phyloP scores from a whole-genome alignment of 2,888 invertebrate genomes.

The Serrognathus titanus region DNA sequence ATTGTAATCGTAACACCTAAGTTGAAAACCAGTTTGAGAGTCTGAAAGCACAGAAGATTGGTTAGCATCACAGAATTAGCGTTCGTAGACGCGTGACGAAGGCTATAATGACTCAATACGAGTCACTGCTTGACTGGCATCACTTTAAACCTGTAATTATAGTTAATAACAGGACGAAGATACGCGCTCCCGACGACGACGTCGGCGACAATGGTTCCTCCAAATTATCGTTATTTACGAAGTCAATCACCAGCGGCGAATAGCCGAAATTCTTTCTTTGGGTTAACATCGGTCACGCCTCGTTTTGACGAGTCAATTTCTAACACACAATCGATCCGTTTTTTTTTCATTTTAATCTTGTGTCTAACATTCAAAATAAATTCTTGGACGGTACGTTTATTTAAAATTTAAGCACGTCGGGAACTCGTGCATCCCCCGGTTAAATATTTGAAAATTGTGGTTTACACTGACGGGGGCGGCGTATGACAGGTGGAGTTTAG shows the following conservation, averaged over 20 bases:
- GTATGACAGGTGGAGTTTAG: conserved; percentile 16
- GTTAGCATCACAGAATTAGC: conserved; percentile 2
- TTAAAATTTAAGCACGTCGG: too few species aligned
- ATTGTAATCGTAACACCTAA: too few species aligned
- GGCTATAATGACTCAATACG: conserved; percentile 8
- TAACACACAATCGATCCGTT: too few species aligned
- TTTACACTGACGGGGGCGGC: conserved; percentile 10
- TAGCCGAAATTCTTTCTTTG: not conserved
- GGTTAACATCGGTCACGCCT: too few species aligned
- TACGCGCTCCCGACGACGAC: not conserved
- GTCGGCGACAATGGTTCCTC: not conserved
- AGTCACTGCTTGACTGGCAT: not conserved
- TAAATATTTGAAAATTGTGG: conserved; percentile 14
- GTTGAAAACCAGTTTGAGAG: too few species aligned
- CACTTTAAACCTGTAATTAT: conserved; percentile 6
- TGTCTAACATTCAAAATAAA: too few species aligned
- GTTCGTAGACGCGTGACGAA: conserved; percentile 8
- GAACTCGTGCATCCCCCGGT: not conserved
- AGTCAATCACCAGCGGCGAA: not conserved
- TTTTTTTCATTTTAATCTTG: too few species aligned
- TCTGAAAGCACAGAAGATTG: conserved; percentile 1
- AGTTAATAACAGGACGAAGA: not conserved
- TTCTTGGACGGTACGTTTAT: too few species aligned
- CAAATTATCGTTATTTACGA: not conserved
- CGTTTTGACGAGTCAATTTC: too few species aligned